Base-by-base conservation (phyloP, 2,113 vertebrate species). In the Rhinoptilus africanus region DNA sequence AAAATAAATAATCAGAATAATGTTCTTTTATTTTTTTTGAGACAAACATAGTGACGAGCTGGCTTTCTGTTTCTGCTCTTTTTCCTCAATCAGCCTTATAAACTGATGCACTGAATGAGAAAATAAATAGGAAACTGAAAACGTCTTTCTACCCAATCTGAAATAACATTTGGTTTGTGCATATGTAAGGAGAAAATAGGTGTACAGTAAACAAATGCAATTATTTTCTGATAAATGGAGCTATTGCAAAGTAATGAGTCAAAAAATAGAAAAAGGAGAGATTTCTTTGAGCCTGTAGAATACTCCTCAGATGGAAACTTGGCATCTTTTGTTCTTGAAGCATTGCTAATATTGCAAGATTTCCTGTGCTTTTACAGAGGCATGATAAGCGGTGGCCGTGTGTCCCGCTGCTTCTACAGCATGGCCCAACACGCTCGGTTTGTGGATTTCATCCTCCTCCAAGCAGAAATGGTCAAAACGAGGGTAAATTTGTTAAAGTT, bases 341-440 rank as follows among this genome's bases (percentile, higher is more conserved):
- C 6, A 1, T 8, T 54, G 62, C 19, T 41, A 3, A 21, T 48
- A 16, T 8, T 28, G 28, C 14, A 34, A 13, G 35, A 6, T 11
- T 19, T 22, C 8, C 14, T 14, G 18, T 59, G 22, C 24, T 63
- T 68, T 77, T 27, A 18, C 16, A 6, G 3, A 24, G 30, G 6
- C 0, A 3, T 12, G 45, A 8, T 12, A 17, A 47, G 39, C 2
- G 4, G 24, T 26, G 54, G 50, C 32, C 3, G 1, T 2, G n/a
- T 3, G 9, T 84, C 51, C 53, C 20, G 8, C 39, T 54, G 63
- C 19, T 15, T 1, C 50, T 56, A 35, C 51, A 75, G 47, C 14
- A 2, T 1, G 3, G n/a, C 15, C 19, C 32, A 23, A 1, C 9
- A 4, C 32, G 4, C 57, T n/a, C 56, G 32, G 10, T 8, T 51